A percentile compares a stretch with the other conserved stretches of the same genome.
phyloP scores from a whole-genome alignment of 2,113 vertebrate genomes.

The Oxygymnocypris stewartii region DNA sequence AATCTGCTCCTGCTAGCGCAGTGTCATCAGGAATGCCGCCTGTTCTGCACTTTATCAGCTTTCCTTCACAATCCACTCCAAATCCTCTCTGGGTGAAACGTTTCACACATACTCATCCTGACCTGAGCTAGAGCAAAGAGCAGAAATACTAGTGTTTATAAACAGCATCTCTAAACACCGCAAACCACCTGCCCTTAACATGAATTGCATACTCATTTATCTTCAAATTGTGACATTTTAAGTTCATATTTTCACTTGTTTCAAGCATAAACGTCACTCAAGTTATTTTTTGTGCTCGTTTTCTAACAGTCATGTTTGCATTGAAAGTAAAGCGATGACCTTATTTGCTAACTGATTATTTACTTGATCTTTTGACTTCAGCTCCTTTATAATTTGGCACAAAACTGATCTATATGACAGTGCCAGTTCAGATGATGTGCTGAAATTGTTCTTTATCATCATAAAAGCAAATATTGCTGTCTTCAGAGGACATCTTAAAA shows the following conservation, averaged over 20 bases:
- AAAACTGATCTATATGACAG: not conserved
- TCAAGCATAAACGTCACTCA: not conserved
- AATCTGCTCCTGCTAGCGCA: slow-evolving; percentile 9
- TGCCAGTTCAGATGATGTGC: not conserved
- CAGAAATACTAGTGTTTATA: not conserved
- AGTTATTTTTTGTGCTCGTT: not conserved
- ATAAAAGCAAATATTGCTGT: not conserved
- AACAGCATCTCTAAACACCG: not conserved
- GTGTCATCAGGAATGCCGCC: not conserved
- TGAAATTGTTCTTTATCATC: not conserved
- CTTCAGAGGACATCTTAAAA: not conserved
- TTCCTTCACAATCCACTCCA: not conserved
- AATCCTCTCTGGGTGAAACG: not conserved
- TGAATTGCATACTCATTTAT: not conserved
- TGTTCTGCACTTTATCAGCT: not conserved
- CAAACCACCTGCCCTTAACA: not conserved
- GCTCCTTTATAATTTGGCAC: not conserved
- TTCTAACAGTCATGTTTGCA: not conserved
- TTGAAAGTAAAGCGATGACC: not conserved
- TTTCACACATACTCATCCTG: not conserved
- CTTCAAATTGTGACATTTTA: not conserved
- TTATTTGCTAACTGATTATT: not conserved
- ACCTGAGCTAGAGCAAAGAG: not conserved
- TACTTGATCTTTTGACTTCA: not conserved
- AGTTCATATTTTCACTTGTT: not conserved